A percentile compares a stretch with the other conserved stretches of the same genome.
These are phyloP conservation scores for Styela clava DNA, from an alignment of 23 tunicate species.

Conservation along the genomic window DNA sequence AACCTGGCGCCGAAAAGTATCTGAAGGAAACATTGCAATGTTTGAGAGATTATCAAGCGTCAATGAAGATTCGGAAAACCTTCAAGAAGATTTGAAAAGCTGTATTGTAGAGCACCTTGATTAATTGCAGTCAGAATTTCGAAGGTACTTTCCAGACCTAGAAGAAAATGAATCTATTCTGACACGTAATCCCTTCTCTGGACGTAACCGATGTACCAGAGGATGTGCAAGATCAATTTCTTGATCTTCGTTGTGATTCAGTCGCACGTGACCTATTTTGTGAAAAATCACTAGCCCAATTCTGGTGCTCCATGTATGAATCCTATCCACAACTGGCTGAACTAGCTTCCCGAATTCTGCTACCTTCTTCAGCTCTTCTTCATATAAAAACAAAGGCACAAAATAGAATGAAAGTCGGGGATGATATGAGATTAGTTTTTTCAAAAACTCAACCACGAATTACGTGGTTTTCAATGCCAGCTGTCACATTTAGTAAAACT, in stretches of 20 bases:
- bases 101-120: conserved; percentile 19
- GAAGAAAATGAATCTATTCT: conserved; percentile 34
- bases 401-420: conserved; percentile 22
- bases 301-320: conserved; percentile 47
- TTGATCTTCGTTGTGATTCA: conserved; percentile 58
- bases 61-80: conserved; percentile 39
- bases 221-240: conserved; percentile 57
- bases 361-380: conserved; percentile 55
- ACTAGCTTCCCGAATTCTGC: conserved; percentile 38
- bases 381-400: conserved; percentile 55
- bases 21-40: conserved; percentile 31
- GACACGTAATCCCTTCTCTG: conserved; percentile 37
- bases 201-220: conserved; percentile 36
- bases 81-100: conserved; percentile 8
- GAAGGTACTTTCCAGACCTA: conserved; percentile 54
- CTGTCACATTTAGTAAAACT: background rate
- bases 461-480: conserved; percentile 5
- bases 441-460: conserved; percentile 50
- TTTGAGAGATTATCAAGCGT: conserved; percentile 44
- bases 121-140: conserved; percentile 38
- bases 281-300: conserved; percentile 44
- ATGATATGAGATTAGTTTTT: conserved; percentile 49
- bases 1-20: conserved; percentile 49
- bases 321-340: conserved; percentile 40
- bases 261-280: conserved; percentile 37